Base-by-base conservation (phyloP, 2,888 invertebrate genomes). In the Drosophila siamana region DNA sequence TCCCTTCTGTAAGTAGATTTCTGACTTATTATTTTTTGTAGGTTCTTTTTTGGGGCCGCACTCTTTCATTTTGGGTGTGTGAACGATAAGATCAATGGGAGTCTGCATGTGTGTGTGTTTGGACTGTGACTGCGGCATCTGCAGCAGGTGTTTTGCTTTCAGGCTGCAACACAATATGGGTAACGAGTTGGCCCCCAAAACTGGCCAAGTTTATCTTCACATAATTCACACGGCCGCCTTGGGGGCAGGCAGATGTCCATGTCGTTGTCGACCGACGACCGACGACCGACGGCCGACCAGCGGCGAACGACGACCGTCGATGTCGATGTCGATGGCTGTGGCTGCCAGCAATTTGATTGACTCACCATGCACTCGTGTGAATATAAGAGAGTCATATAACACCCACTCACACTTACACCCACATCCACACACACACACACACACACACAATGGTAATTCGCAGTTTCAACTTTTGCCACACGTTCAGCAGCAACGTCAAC, bases 101-200 rank as follows among this genome's bases (percentile, higher is more conserved):
- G 81, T 69, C 56, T 38, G 69, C n/a, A n/a, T 33, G 22, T 36
- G 63, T 64, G 71, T 48, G 48, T 26, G 63, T 4, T 1, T 24
- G 24, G 24, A 24, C 5, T 24, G 6, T 24, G 75, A 16, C 4
- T 73, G 69, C 73, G 75, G 87, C 75, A 86, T 78, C 79, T 85
- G 86, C 84, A 87, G 87, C 87, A 87, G 84, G 84, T 87, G 83
- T 86, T 83, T 83, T 65, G 80, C 77, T 78, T 69, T 69, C 74
- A 64, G 70, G 62, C 61, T 57, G 69, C 62, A 60, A 78, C 78
- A 86, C 86, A 84, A 84, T 80, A 80, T 79, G 84, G 82, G 82
- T 85, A 81, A 80, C 80, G 76, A 86, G 80, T 78, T 79, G 79
- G 78, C 62, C 76, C 72, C 74, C 43, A 55, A 43, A 55, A 72